These are phyloP conservation scores for Malacoraja senta DNA, from an alignment of 2,797 vertebrate species.

Conservation along the genomic window DNA sequence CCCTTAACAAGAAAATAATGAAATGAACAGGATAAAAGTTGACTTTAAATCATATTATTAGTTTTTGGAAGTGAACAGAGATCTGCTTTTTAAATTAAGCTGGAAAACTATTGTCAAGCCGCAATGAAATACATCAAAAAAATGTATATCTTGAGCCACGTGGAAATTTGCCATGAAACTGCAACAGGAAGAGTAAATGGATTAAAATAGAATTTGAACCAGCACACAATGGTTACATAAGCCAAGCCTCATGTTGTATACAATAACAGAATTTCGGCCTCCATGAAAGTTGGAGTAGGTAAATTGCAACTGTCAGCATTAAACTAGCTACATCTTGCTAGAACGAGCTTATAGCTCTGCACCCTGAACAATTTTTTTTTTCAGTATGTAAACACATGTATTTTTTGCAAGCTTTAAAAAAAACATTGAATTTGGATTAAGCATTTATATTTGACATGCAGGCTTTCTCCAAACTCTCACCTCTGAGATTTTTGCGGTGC, in stretches of 20 bases:
- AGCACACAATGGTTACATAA: not conserved
- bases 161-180: not conserved
- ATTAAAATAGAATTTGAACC: not conserved
- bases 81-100: not conserved
- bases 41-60: conserved; percentile 1
- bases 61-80: not conserved
- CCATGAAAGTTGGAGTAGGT: not conserved
- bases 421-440: too few species aligned
- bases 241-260: not conserved
- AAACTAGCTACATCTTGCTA: not conserved
- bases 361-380: not conserved
- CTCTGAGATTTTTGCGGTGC: not conserved
- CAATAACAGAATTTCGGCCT: not conserved
- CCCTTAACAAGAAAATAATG: not conserved
- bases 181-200: not conserved
- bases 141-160: not conserved
- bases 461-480: not conserved
- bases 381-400: not conserved
- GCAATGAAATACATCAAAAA: not conserved
- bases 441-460: not conserved
- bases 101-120: not conserved
- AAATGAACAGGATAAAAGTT: not conserved
- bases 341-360: not conserved
- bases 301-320: not conserved
- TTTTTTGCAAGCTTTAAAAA: not conserved